phyloP scores from a whole-genome alignment of 2,797 vertebrate species.

The Phylloscopus collybita region DNA sequence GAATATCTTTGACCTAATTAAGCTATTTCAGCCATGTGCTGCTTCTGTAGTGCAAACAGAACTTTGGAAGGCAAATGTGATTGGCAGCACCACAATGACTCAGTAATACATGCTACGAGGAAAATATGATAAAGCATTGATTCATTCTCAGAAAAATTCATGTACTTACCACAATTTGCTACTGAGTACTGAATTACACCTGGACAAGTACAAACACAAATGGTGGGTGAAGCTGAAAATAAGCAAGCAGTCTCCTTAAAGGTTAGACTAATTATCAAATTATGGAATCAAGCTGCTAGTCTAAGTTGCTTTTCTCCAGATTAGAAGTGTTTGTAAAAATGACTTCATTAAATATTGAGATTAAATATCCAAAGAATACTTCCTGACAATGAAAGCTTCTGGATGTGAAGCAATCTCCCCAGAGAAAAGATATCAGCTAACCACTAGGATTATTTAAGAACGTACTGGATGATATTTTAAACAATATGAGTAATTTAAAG shows the following conservation, averaged over 20 bases:
- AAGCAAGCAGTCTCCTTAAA: constrained; percentile 19
- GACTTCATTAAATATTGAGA: background rate
- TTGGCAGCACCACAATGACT: constrained; percentile 26
- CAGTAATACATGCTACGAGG: background rate
- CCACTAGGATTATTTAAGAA: background rate
- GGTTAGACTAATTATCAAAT: constrained; percentile 36
- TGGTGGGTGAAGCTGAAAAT: background rate
- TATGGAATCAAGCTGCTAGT: background rate
- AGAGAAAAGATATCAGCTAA: background rate
- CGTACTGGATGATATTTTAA: background rate
- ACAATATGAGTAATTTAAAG: background rate
- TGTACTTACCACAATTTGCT: background rate
- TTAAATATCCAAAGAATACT: background rate
- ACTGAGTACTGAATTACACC: constrained; percentile 5
- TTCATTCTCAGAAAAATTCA: constrained; percentile 46
- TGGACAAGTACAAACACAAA: constrained; percentile 1
- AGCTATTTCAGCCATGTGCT: constrained; percentile 39
- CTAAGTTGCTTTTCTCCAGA: background rate
- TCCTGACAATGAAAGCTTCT: background rate
- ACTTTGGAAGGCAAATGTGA: constrained; percentile 31
- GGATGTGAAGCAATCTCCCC: background rate
- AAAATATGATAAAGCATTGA: constrained; percentile 17
- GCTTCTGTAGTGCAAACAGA: constrained; percentile 52
- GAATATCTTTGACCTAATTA: constrained; percentile 65
- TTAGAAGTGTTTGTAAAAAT: background rate